A percentile compares a stretch with the other conserved stretches of the same genome.
phyloP scores from a whole-genome alignment of 1,140 invertebrate species.

The Zaprionus vittiger region DNA sequence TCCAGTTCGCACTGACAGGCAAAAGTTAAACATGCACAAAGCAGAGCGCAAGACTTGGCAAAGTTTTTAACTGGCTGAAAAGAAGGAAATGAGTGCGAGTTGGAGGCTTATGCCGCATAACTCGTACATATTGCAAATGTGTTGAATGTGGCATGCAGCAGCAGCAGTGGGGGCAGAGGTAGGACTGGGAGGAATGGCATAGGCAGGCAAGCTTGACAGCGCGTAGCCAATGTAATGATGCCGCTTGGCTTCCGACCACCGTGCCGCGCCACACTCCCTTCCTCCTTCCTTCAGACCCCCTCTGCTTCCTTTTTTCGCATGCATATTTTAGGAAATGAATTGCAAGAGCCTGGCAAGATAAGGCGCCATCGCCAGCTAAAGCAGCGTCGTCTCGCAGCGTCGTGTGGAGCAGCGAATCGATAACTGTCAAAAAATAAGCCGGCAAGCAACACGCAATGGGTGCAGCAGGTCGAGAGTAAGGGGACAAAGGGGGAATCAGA shows the following conservation, averaged over 20 bases:
- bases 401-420: conserved; percentile 64
- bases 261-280: background rate
- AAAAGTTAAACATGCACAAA: conserved; percentile 77
- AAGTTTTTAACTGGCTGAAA: conserved; percentile 63
- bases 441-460: conserved; percentile 65
- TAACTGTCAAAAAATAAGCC: conserved; percentile 82
- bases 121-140: conserved; percentile 68
- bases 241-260: conserved; percentile 36
- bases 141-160: conserved; percentile 25
- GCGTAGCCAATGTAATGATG: conserved; percentile 69
- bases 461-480: background rate
- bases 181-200: background rate
- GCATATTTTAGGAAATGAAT: conserved; percentile 77
- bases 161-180: background rate
- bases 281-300: background rate
- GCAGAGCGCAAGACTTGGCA: conserved; percentile 50
- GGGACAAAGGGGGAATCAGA: conserved; percentile 1
- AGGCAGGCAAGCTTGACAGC: conserved; percentile 53
- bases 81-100: conserved; percentile 57
- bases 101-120: conserved; percentile 65
- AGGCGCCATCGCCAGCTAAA: conserved; percentile 26
- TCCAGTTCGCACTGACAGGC: conserved; percentile 23
- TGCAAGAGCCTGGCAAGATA: conserved; percentile 64
- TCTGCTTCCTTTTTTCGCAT: conserved; percentile 42
- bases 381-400: conserved; percentile 32